Evolutionary conservation across 2,888 invertebrate species (phyloP).

Genomic region (Scelioninae gen. 2): DNA sequence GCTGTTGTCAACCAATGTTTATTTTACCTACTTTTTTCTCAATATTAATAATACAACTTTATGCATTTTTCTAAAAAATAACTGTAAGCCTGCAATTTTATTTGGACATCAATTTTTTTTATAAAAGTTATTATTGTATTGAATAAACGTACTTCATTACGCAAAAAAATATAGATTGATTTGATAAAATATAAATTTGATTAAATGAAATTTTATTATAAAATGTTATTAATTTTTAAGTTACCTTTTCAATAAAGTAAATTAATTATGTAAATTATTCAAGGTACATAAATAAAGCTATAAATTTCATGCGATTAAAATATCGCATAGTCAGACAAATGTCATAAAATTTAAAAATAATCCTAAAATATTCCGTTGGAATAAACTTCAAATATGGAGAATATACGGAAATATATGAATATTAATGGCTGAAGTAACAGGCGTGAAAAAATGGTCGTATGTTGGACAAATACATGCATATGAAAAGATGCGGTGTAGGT

Average conservation of each 20-base stretch:
- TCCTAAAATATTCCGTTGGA: conserved; percentile 25
- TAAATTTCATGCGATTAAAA: conserved; percentile 11
- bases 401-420: conserved; percentile 52
- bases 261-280: conserved; percentile 16
- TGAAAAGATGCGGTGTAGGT: conserved; percentile 42
- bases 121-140: no score
- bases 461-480: conserved; percentile 28
- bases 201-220: no score
- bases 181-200: no score
- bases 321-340: conserved; percentile 22
- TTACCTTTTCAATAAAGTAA: not conserved
- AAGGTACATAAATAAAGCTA: conserved; percentile 14
- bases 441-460: conserved; percentile 33
- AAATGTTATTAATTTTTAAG: no score
- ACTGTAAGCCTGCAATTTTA: no score
- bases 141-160: no score
- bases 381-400: conserved; percentile 13
- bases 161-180: no score
- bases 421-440: conserved; percentile 39
- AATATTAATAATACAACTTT: no score
- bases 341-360: conserved; percentile 35
- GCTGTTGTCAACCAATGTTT: no score
- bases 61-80: no score
- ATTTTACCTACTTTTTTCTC: no score
- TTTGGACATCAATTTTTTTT: no score